Conservation (phyloP, 2,113 vertebrate genomes). For the Toxostoma redivivum region DNA sequence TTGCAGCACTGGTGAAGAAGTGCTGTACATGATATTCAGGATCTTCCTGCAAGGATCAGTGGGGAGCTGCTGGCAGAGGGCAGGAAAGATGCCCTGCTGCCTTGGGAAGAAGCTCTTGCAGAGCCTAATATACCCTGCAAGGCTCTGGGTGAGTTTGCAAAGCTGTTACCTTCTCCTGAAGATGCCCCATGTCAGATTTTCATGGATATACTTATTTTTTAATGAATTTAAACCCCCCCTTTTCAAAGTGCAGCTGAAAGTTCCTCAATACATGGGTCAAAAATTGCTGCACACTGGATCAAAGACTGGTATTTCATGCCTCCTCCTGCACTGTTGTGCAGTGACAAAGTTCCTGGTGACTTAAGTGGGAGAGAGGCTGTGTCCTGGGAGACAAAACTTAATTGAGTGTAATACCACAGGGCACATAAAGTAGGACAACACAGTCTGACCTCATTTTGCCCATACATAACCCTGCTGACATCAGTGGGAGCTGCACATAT, state of each 20-base stretch:
- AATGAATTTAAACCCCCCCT: neutral
- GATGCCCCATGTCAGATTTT: neutral
- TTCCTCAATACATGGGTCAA: neutral
- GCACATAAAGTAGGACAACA: slow-evolving; percentile 59
- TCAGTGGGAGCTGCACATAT: slow-evolving; percentile 28
- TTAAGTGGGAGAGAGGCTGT: slow-evolving; percentile 41
- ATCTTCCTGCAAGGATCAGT: neutral
- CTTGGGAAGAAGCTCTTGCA: neutral
- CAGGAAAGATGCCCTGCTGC: neutral
- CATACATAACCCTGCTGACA: slow-evolving; percentile 56
- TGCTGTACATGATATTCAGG: neutral
- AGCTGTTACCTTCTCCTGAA: neutral
- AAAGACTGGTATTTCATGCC: neutral
- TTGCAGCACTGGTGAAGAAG: neutral
- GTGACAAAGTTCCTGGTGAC: slow-evolving; percentile 49
- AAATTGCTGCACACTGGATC: neutral
- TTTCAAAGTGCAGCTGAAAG: neutral
- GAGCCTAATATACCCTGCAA: neutral
- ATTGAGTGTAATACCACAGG: slow-evolving; percentile 63
- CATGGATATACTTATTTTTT: neutral
- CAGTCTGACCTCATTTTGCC: slow-evolving; percentile 60
- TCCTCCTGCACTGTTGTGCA: neutral
- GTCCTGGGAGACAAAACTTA: slow-evolving; percentile 61
- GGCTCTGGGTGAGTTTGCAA: neutral
- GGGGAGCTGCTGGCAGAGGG: neutral